These are phyloP conservation scores for Omphaloscelis lunosa DNA, from an alignment of 2,888 invertebrate genomes.

Conservation along the genomic window DNA sequence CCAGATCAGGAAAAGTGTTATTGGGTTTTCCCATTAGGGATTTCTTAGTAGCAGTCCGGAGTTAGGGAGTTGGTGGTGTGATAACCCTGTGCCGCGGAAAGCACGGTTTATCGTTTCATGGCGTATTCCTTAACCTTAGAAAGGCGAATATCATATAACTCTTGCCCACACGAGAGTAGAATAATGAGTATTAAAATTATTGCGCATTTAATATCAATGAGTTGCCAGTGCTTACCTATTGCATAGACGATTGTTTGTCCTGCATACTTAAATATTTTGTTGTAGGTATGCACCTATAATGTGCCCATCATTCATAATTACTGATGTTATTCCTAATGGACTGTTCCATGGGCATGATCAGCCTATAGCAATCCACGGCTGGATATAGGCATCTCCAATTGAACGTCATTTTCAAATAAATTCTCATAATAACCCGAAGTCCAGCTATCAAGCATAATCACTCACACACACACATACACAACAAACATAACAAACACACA, in stretches of 20 bases:
- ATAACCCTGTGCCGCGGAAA: too few species aligned
- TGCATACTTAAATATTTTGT: constrained; percentile 48
- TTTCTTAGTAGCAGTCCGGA: too few species aligned
- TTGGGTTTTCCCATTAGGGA: too few species aligned
- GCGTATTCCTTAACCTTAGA: constrained; percentile 20
- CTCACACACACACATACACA: too few species aligned
- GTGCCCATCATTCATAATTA: neutral
- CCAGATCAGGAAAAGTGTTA: too few species aligned
- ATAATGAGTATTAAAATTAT: constrained; percentile 49
- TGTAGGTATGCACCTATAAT: neutral
- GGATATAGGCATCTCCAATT: neutral
- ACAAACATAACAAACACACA: too few species aligned
- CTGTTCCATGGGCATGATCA: neutral
- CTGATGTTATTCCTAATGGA: neutral
- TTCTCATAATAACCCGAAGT: too few species aligned
- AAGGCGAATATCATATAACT: constrained; percentile 34
- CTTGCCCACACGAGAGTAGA: constrained; percentile 15
- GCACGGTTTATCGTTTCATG: neutral
- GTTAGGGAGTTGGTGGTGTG: too few species aligned
- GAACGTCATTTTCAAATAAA: too few species aligned
- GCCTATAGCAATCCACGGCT: neutral
- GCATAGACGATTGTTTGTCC: constrained; percentile 19
- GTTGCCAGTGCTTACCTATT: constrained; percentile 13
- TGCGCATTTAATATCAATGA: constrained; percentile 46
- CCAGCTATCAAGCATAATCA: too few species aligned